Percentiles rank a stretch among this genome's conserved stretches.
These are phyloP conservation scores for Chelmon rostratus DNA, from an alignment of 2,797 vertebrate genomes.

Conservation along the genomic window DNA sequence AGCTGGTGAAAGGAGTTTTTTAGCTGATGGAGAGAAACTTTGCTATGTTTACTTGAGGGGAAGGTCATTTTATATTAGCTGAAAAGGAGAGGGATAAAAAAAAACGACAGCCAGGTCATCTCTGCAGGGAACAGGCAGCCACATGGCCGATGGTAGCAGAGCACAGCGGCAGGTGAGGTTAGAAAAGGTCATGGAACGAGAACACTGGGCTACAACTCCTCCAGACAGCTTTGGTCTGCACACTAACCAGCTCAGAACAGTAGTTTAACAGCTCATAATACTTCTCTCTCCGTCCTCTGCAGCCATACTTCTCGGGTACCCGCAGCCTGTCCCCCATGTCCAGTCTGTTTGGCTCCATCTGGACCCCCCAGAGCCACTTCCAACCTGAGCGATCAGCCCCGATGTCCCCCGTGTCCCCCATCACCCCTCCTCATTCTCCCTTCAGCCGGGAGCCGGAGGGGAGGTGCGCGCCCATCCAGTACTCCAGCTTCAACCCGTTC, in stretches of 20 bases:
- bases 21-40: not conserved
- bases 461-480: slow-evolving; percentile 89
- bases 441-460: slow-evolving; percentile 89
- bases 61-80: slow-evolving; percentile 37
- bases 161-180: slow-evolving; percentile 15
- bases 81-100: not conserved
- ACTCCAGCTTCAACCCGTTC: slow-evolving; percentile 95
- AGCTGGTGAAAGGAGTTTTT: not conserved
- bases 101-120: slow-evolving; percentile 8
- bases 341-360: slow-evolving; percentile 98
- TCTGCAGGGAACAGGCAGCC: slow-evolving; percentile 27
- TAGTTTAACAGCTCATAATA: not conserved
- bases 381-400: slow-evolving; percentile 84
- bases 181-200: not conserved
- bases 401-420: slow-evolving; percentile 86
- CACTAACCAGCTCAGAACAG: not conserved
- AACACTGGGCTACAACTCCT: not conserved
- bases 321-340: slow-evolving; percentile 99
- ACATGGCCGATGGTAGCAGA: slow-evolving; percentile 9
- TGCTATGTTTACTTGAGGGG: not conserved
- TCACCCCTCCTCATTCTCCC: slow-evolving; percentile 86
- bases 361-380: slow-evolving; percentile 94
- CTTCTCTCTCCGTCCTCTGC: slow-evolving; percentile 34
- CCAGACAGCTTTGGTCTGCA: not conserved
- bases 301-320: slow-evolving; percentile 97